Base-by-base conservation (phyloP, 2,888 invertebrate genomes). In the Temnothorax ravouxi region DNA sequence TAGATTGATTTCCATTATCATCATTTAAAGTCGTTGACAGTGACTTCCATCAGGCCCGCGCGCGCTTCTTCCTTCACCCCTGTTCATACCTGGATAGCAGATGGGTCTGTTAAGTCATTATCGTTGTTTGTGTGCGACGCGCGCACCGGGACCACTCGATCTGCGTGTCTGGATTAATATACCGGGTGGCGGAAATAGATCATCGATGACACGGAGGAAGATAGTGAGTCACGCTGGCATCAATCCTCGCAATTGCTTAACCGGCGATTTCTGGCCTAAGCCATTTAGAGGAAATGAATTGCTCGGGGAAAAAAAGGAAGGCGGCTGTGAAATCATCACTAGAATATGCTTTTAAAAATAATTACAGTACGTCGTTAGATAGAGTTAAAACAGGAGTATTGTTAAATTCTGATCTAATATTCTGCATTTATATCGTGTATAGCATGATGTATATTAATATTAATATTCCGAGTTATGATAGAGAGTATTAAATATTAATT, bases 31-130 rank as follows among this genome's bases (percentile, higher is more conserved):
- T 50, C 66, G 81, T 83, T 62, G 84, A 76, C 85, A 80, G 66
- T 52, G 83, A 84, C 85, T 88, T 85, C 87, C 67, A 87, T 62
- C 77, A 69, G 69, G n/a, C 83, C 80, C 85, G 67, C 85, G 67
- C 85, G 67, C 85, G 67, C 83, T 87, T 84, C 84, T 82, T 84
- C 82, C 77, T 76, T 83, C 64, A 56, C 80, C 83, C 84, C 77
- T 59, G 61, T 34, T 67, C 72, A 41, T 74, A 61, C 62, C 82
- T 79, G 84, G 13, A 5, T 29, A 41, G 85, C 90, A 90, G 92
- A 91, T 91, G 91, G 88, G 88, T 86, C 90, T 88, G 87, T 90
- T 88, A 89, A 92, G 89, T 92, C 90, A 92, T 92, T 92, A 92
- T 89, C 88, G 88, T 91, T 92, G 89, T 92, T 89, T 88, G 92